Evolutionary conservation across 1,140 invertebrate genomes (phyloP).

Genomic region (Asobara japonica): DNA sequence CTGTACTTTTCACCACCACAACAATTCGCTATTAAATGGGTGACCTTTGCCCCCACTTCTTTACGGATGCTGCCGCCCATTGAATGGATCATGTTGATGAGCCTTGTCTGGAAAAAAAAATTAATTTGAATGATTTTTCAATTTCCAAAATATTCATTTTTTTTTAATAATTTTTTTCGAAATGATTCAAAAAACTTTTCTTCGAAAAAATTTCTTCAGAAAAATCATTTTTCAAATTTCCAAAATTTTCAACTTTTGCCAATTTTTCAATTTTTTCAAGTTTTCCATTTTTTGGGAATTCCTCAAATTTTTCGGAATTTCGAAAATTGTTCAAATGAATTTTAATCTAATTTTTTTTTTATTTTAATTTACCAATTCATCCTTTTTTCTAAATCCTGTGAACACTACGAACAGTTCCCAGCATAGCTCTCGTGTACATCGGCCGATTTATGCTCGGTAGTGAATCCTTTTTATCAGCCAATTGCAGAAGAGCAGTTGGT

Average conservation of each 20-base stretch:
- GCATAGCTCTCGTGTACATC: constrained; percentile 87
- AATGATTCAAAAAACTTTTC: no score
- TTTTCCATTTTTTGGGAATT: no score
- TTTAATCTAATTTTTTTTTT: no score
- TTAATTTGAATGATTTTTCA: no score
- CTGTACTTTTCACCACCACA: constrained; percentile 87
- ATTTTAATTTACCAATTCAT: constrained; percentile 88
- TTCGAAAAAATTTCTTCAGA: no score
- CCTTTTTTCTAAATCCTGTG: constrained; percentile 87
- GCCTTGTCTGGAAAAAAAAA: constrained; percentile 77
- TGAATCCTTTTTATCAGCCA: constrained; percentile 75
- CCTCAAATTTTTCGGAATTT: no score
- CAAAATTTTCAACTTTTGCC: no score
- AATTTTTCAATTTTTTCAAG: no score
- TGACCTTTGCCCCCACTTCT: constrained; percentile 87
- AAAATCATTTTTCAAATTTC: not conserved
- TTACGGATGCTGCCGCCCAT: constrained; percentile 95
- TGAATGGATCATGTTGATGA: constrained; percentile 88
- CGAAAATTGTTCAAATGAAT: constrained; percentile 50
- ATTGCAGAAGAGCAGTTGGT: constrained; percentile 79
- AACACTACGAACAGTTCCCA: constrained; percentile 87
- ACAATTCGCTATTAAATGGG: constrained; percentile 90
- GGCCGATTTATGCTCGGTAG: constrained; percentile 79
- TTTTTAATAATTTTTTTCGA: not conserved
- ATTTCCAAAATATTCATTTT: not conserved